Conservation (phyloP, 2,888 invertebrate genomes). For the Arrhopalites spinosus region DNA sequence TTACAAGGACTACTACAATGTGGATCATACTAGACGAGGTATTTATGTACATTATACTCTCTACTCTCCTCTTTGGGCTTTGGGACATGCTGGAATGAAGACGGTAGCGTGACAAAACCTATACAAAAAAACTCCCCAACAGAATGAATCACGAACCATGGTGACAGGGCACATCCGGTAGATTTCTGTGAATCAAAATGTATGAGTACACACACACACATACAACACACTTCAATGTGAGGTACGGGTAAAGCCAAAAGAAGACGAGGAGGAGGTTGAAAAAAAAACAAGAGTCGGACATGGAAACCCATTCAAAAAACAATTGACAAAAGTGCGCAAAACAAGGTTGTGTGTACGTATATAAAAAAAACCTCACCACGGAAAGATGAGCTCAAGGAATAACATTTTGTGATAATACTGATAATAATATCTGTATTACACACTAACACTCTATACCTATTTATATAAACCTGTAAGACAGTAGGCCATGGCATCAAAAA, state of each 20-base stretch:
- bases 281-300: too few species aligned
- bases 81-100: neutral
- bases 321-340: too few species aligned
- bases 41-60: too few species aligned
- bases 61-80: too few species aligned
- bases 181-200: neutral
- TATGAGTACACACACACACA: neutral
- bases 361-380: slow-evolving; percentile 6
- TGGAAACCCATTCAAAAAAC: too few species aligned
- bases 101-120: slow-evolving; percentile 32
- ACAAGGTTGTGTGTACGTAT: too few species aligned
- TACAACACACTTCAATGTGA: slow-evolving; percentile 2
- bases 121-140: neutral
- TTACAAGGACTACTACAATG: too few species aligned
- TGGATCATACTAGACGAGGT: too few species aligned
- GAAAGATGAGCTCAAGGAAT: slow-evolving; percentile 26
- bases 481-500: slow-evolving; percentile 10
- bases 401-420: slow-evolving; percentile 4
- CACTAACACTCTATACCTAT: neutral
- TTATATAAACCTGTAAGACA: neutral
- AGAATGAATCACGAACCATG: slow-evolving; percentile 47
- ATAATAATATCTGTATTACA: neutral
- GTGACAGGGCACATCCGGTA: slow-evolving; percentile 54
- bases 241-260: neutral
- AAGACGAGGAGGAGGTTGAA: neutral